Evolutionary conservation across 1,140 invertebrate species (phyloP), one percentile per base, ranked within the genome.

Genomic region (Lerema accius): DNA sequence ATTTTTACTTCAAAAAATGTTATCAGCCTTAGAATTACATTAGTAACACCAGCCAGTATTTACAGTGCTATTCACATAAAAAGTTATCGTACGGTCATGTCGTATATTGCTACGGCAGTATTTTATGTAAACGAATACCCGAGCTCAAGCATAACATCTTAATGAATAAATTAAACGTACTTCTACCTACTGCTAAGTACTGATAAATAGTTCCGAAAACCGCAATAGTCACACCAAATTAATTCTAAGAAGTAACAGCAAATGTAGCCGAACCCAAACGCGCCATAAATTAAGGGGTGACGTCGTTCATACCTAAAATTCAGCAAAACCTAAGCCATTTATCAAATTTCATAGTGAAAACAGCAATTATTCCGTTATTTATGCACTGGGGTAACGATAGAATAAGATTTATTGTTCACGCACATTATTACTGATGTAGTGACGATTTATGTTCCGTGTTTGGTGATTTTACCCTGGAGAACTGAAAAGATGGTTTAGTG

Each of bases 311-410:
- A 67, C 46, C 65, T 71, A 71, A 71, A 74, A 67, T 71, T 66
- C 63, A 71, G 72, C 60, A 66, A 62, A 67, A 71, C 61, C 69
- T 66, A 71, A 63, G 50, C 61, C 64, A 68, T 78, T 71, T 62
- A 70, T 75, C 75, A 78, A 66, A 72, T 64, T 70, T 70, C 65
- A 71, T 74, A 77, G 74, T 71, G 74, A 74, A 74, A 77, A 77
- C 67, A 77, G 71, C 80, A 86, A 86, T 86, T 84, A 83, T 84
- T 77, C 67, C 56, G 80, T 86, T 86, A 86, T 86, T 86, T 86
- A 86, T 86, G 82, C 72, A 80, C 63, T 73, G 56, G 71, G 64
- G 70, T 67, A 71, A 71, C 73, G 71, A 80, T 74, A 68, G 69
- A 69, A 59, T 66, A 74, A 69, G 61, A 70, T 77, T 50, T 66